A percentile compares a stretch with the other conserved stretches of the same genome.
Evolutionary conservation across 2,888 invertebrate species (phyloP).

Genomic region (Mamestra brassicae): DNA sequence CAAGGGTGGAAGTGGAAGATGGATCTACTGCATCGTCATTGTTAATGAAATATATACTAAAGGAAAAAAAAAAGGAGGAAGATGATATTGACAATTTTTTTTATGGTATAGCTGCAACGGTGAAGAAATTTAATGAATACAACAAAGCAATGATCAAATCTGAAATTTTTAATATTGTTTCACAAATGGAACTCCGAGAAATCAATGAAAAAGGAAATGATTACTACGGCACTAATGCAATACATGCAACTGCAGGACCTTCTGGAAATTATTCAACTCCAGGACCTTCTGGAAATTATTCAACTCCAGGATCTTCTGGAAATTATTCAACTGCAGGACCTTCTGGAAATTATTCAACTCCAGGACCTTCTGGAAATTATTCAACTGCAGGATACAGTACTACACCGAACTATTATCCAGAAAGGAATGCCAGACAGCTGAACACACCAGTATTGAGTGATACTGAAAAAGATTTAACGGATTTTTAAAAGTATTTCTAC

Average conservation of each 20-base stretch:
- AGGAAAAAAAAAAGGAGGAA: too few species aligned
- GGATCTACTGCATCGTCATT: conserved; percentile 1
- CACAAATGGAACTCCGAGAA: conserved; percentile 49
- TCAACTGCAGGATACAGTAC: conserved; percentile 34
- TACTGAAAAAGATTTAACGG: conserved; percentile 19
- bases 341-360: not conserved
- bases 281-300: not conserved
- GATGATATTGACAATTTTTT: too few species aligned
- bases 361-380: conserved; percentile 30
- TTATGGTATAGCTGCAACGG: conserved; percentile 28
- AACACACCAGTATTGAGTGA: conserved; percentile 25
- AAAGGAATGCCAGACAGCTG: conserved; percentile 25
- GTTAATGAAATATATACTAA: not conserved
- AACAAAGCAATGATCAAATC: conserved; percentile 49
- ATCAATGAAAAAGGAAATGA: conserved; percentile 43
- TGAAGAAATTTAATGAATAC: conserved; percentile 54
- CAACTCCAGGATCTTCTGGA: too few species aligned
- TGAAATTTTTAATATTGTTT: conserved; percentile 47
- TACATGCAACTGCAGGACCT: conserved; percentile 42
- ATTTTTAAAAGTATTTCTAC: conserved; percentile 11
- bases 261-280: conserved; percentile 48
- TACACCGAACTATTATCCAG: conserved; percentile 34
- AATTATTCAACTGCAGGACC: too few species aligned
- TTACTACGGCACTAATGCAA: conserved; percentile 42
- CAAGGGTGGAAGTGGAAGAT: conserved; percentile 5